Base-by-base conservation (phyloP, 1,140 invertebrate species). In the Caenorhabditis brenneri region DNA sequence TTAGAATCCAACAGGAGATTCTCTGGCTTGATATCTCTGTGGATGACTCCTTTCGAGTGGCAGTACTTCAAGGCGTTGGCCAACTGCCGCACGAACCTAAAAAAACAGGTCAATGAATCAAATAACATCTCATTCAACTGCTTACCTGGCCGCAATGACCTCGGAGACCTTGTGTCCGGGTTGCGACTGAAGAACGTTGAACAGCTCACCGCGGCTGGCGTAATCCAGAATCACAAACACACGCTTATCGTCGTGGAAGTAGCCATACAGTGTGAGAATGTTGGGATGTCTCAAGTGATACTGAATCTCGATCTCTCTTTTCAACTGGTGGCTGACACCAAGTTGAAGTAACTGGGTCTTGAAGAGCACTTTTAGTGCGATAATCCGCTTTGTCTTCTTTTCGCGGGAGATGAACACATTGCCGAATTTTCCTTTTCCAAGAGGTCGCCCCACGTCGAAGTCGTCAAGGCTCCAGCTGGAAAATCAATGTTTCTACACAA, bases 351-450 rank as follows among this genome's bases (percentile, higher is more conserved):
- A 94, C 91, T 97, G 95, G 78, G 94, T 94, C 92, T 98, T 99
- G 90, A 97, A 97, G 24, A 98, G 92, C 3, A 92, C 92, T 89
- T 93, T 99, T 55, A 99, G 92, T 0, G 97, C 97, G 53, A 98
- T 94, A 60, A 99, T 94, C 91, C 94, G 98, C 90, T 95, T 95
- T 0, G 95, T 96, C 85, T 94, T 93, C 89, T 96, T 98, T 91
- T 98, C 97, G 88, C 97, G 93, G 0, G 97, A 97, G 84, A 99
- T 91, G 91, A 98, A 99, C 0, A 99, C 97, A 92, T 96, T 97
- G 15, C 97, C 97, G 93, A 99, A 99, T 93, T 98, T 99, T 80
- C 97, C 97, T 93, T 96, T 96, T 0, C 97, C 97, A 5, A 99
- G 91, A 0, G 96, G 94, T 84, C 94, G 93, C 0, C 97, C 97